Evolutionary conservation across 2,797 vertebrate genomes (phyloP).

Genomic region (Chloroceryle amazona): DNA sequence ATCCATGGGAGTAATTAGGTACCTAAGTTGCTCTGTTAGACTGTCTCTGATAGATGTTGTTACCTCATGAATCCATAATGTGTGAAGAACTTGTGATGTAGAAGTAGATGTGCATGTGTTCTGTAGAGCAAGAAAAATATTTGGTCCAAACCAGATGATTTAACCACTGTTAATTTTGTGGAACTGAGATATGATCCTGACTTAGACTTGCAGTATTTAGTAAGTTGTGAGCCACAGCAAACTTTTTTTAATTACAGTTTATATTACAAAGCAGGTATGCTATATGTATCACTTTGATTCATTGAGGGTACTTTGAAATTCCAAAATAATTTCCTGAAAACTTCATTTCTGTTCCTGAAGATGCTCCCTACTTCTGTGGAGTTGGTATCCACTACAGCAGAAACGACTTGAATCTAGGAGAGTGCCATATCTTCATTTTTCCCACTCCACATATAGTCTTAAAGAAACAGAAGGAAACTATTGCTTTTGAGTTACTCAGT

Average conservation of each 20-base stretch:
- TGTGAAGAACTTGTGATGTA: not conserved
- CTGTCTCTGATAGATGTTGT: not conserved
- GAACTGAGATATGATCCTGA: not conserved
- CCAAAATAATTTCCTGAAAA: not conserved
- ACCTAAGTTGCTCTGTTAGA: not conserved
- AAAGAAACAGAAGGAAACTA: not conserved
- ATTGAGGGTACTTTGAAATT: not conserved
- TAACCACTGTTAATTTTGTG: fast-evolving
- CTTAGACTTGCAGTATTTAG: not conserved
- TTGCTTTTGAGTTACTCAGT: not conserved
- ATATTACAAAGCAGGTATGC: not conserved
- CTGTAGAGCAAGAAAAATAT: not conserved
- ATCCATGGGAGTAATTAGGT: not conserved
- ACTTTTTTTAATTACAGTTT: not conserved
- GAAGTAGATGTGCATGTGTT: not conserved
- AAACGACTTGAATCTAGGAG: not conserved
- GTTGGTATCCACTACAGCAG: not conserved
- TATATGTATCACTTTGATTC: not conserved
- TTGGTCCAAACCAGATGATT: not conserved
- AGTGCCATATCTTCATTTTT: not conserved
- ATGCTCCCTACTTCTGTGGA: not conserved
- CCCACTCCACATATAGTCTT: not conserved
- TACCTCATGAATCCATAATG: not conserved
- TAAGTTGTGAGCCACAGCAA: not conserved
- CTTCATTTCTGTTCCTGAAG: not conserved